Percentiles rank a stretch among this genome's conserved stretches.
Conservation (phyloP, 35 echinoderm and acorn worm genomes). For the Ophioderma brevispina region DNA sequence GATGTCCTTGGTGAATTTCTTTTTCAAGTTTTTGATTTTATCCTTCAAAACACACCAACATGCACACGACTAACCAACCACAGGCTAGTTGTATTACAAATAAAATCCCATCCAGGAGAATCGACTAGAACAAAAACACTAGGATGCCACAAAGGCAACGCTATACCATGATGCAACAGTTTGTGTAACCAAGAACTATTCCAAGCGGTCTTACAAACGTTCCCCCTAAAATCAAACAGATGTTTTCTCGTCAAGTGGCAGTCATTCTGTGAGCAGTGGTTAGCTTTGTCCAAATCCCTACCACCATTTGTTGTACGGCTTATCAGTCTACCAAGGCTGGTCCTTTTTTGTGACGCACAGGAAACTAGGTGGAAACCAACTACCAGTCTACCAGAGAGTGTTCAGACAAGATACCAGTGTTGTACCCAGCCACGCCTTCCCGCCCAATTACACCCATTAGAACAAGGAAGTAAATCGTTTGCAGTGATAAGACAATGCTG, state of each 20-base stretch:
- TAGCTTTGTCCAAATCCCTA: not conserved
- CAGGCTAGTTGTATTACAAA: too few species aligned
- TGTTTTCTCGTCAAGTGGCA: not conserved
- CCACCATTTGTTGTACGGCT: not conserved
- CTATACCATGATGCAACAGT: too few species aligned
- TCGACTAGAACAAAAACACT: too few species aligned
- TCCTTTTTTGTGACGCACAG: not conserved
- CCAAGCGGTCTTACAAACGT: too few species aligned
- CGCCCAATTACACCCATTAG: not conserved
- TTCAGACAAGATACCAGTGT: not conserved
- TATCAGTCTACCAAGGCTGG: not conserved
- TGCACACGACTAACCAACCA: too few species aligned
- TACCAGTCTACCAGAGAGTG: not conserved
- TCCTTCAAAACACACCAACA: too few species aligned
- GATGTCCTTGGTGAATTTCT: too few species aligned
- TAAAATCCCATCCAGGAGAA: too few species aligned
- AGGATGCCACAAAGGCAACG: too few species aligned
- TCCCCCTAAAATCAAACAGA: too few species aligned
- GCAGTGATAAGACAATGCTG: not conserved
- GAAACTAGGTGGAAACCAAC: not conserved
- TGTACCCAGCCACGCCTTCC: not conserved
- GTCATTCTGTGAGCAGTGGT: not conserved
- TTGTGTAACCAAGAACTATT: too few species aligned
- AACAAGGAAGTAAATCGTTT: not conserved
- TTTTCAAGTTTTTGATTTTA: too few species aligned